Base-by-base conservation (phyloP, 2,888 invertebrate species). In the Tetanocera ferruginea region DNA sequence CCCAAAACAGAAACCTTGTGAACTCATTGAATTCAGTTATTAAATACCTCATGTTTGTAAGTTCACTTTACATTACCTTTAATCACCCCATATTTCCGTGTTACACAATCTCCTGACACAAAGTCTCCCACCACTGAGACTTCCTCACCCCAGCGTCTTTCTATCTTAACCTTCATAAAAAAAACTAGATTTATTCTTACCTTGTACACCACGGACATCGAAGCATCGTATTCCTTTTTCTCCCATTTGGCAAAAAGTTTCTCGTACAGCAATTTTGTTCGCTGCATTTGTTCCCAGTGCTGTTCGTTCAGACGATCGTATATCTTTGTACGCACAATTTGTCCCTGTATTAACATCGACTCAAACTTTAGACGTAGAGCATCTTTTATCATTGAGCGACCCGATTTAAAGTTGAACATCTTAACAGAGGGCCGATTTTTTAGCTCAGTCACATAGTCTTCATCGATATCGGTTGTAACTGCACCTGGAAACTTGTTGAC, bases 401-500 rank as follows among this genome's bases (percentile, higher is more conserved):
- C 83, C 0, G 86, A 84, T 77, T 87, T 88, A 52, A 87, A 87
- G 19, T 87, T 87, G 51, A 89, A 88, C 1, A 80, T 78, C n/a
- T 87, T 87, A 0, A 87, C 80, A 0, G 85, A 80, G 1, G 88
- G 86, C 0, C 87, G 85, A 25, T 84, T 86, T 8, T 85, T 85
- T 0, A 89, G 77, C 74, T 88, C 89, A n/a, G 87, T 83, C n/a
- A 88, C 86, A 51, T 89, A 90, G 55, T 88, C 85, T 78, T 89
- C 89, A 77, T 90, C 89, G 49, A 89, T 86, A 62, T 90, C 90
- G 0, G 88, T 88, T 5, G 88, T 85, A 0, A 90, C 86, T 9
- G 85, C 83, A 17, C 86, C 85, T 2, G 79, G 80, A 52, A 84
- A 85, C 74, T 88, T 87, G 3, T 72, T 78, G 0, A 72, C 19